These are phyloP conservation scores for Callithrix jacchus DNA, from an alignment of 2,113 vertebrate species.

Conservation along the genomic window DNA sequence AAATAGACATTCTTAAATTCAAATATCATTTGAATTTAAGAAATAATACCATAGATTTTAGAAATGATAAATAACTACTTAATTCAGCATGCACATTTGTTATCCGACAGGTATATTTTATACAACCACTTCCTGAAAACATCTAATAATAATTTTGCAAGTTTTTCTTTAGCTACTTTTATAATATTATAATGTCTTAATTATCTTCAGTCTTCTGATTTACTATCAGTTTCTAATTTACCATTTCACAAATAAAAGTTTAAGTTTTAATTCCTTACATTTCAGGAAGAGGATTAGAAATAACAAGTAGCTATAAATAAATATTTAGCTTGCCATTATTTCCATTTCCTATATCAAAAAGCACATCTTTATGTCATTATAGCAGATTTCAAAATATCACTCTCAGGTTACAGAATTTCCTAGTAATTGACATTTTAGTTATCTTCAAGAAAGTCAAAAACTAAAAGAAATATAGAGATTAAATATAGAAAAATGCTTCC, in stretches of 20 bases:
- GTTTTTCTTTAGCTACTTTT: not conserved
- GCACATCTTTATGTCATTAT: not conserved
- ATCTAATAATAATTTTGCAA: not conserved
- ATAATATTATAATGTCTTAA: not conserved
- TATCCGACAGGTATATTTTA: not conserved
- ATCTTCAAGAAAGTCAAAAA: not conserved
- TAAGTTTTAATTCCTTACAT: not conserved
- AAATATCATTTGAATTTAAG: not conserved
- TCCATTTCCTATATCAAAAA: constrained; percentile 17
- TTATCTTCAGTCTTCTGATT: not conserved
- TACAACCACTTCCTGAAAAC: not conserved
- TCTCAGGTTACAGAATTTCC: not conserved
- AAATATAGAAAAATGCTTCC: constrained; percentile 10
- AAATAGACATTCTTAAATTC: constrained; percentile 11
- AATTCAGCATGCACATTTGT: not conserved
- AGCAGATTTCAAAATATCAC: constrained; percentile 24
- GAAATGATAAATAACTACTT: not conserved
- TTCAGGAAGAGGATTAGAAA: not conserved
- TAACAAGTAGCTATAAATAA: not conserved
- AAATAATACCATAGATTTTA: not conserved
- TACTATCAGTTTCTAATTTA: not conserved
- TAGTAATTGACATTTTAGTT: not conserved
- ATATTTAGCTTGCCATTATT: not conserved
- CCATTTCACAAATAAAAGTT: not conserved
- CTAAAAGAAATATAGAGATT: not conserved